Base-by-base conservation (phyloP, 2,113 vertebrate species). In the Phocoena sinus region DNA sequence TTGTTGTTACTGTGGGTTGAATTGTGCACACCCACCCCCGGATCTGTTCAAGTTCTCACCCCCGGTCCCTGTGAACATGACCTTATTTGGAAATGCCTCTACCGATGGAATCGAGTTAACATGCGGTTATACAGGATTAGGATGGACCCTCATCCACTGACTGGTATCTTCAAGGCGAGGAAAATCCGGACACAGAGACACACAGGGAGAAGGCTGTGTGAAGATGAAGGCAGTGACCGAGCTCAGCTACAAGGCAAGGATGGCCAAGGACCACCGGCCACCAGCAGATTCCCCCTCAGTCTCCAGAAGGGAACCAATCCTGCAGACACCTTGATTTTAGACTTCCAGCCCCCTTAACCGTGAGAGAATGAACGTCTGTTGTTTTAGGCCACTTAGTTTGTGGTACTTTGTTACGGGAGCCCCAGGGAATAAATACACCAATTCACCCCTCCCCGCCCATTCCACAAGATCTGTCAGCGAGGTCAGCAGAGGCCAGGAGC, bases 311-410 rank as follows among this genome's bases (percentile, higher is more conserved):
- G 33, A 44, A 3, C 28, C n/a, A 11, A 2, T 21, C 28, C 47
- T 26, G 4, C 8, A 31, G 28, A 53, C 17, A 25, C 2, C 81
- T 8, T 12, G 41, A 62, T 4, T 71, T 91, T 12, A n/a, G 63
- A 33, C 20, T 9, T 58, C 28, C 0, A 11, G 89, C 20, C 36
- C 33, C 67, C 62, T 36, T 41, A 9, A 36, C 38, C 5, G 36
- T 1, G n/a, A 33, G 21, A 36, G 36, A 1, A 28, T 2, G 17
- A 1, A 18, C 2, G 12, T 38, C 73, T 31, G 9, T 2, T 25
- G 44, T 20, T 33, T 38, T 13, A 62, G 73, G 83, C 60, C 44
- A 6, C 31, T 38, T 0, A 0, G 71, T 12, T 3, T 18, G 7
- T 11, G 26, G 58, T 1, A 8, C 41, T 68, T 6, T 13, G 95